Percentiles rank a stretch among this genome's conserved stretches.
These are phyloP conservation scores for Nesidiocoris tenuis DNA, from an alignment of 2,888 invertebrate genomes.

Conservation along the genomic window DNA sequence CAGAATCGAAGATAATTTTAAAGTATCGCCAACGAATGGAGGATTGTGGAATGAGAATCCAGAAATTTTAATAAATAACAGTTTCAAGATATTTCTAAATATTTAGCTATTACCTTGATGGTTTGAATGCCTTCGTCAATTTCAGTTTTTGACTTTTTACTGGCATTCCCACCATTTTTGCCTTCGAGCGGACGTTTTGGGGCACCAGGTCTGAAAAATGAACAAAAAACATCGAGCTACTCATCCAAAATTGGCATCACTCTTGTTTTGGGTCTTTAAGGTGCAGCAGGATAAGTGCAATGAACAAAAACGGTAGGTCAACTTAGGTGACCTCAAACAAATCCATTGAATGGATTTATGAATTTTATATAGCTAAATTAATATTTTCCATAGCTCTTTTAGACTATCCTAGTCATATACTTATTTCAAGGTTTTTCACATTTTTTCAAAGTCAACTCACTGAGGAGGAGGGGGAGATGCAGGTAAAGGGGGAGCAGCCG, in stretches of 20 bases:
- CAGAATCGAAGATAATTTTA: neutral
- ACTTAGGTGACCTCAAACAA: too few species aligned
- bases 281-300: neutral
- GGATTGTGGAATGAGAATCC: neutral
- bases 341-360: too few species aligned
- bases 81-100: neutral
- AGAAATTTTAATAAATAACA: neutral
- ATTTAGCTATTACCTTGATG: constrained; percentile 9
- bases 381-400: too few species aligned
- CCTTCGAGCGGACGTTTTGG: constrained; percentile 39
- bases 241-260: neutral
- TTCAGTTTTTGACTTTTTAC: constrained; percentile 43
- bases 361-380: too few species aligned
- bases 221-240: too few species aligned
- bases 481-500: constrained; percentile 1
- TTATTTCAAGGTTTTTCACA: neutral
- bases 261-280: neutral
- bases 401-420: neutral
- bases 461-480: constrained; percentile 19
- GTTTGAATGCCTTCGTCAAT: constrained; percentile 36
- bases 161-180: constrained; percentile 24
- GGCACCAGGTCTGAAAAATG: constrained; percentile 12
- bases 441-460: constrained; percentile 10
- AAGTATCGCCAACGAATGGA: neutral
- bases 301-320: neutral